phyloP scores from a whole-genome alignment of 2,113 vertebrate genomes.

The Rhadina sibilatrix region DNA sequence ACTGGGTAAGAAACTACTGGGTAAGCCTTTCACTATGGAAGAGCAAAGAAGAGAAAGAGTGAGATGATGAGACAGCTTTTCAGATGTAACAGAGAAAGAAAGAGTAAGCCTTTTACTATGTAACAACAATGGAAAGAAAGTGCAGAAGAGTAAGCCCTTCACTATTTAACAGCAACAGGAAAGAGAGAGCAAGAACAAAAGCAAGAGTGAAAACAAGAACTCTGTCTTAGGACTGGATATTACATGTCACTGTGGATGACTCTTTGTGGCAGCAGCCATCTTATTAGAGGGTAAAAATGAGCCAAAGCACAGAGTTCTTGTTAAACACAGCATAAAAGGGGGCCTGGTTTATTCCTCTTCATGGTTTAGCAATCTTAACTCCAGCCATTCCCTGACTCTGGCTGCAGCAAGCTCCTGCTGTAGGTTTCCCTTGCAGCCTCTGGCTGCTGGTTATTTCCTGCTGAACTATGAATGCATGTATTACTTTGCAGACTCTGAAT shows the following conservation, averaged over 20 bases:
- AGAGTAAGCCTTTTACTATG: neutral
- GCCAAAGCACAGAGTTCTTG: neutral
- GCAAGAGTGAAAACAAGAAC: neutral
- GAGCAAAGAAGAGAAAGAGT: neutral
- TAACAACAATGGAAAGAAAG: neutral
- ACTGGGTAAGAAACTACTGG: neutral
- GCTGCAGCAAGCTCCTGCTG: neutral
- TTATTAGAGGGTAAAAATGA: neutral
- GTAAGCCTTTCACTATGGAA: neutral
- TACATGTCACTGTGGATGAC: neutral
- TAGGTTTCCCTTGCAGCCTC: neutral
- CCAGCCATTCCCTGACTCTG: neutral
- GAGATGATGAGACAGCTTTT: no score
- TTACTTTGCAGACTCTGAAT: neutral
- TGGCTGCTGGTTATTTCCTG: neutral
- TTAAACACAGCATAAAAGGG: neutral
- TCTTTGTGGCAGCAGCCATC: neutral
- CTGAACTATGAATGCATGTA: neutral
- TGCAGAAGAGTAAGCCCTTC: neutral
- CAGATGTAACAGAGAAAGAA: neutral
- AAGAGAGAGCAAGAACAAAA: neutral
- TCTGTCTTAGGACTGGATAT: neutral
- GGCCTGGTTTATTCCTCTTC: neutral
- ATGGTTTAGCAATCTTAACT: neutral
- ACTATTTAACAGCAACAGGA: neutral